Evolutionary conservation across 2,888 invertebrate species (phyloP), one percentile per base, ranked within the genome.

Genomic region (Chelonus formosanus): DNA sequence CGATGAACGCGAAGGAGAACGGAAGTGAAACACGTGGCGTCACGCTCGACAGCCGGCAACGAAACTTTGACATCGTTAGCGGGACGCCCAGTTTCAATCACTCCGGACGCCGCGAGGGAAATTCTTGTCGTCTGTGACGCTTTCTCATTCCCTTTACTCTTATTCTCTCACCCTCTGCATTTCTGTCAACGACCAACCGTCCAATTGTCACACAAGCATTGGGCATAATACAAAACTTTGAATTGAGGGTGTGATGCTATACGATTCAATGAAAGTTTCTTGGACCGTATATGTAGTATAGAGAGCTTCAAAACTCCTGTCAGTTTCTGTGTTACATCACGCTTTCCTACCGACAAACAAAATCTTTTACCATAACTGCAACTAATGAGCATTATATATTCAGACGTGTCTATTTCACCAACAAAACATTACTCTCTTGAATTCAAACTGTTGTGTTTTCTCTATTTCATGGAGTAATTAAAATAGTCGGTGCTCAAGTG

Each of bases 181-280:
- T 45, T 34, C 35, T 45, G 35, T 50, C 36, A 36, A 54, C 48
- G 63, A 52, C 36, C 55, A 63, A 63, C 65, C 65, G 68, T 69
- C 69, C 69, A 72, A 70, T 70, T 55, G 65, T 45, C 50, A 44
- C 57, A 55, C 34, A 57, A 65, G 63, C 57, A 66, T 55, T 61
- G 36, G 63, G 57, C 62, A 70, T 70, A 68, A 71, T 70, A 67
- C 63, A 64, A 67, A 71, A 71, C 67, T 70, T 69, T 66, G 10
- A 6, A 3, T 10, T 34, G 62, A 36, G 56, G n/a, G 63, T 45
- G 44, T 7, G 53, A 59, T 64, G 53, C 64, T 54, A 64, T 73
- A 75, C 74, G 74, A 77, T 74, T 74, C 73, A 74, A 68, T 75
- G 78, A 78, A 80, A 81, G 78, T 81, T 65, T 82, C 79, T 75